Evolutionary conservation across 2,113 vertebrate genomes (phyloP), one percentile per base, ranked within the genome.

Genomic region (Zapornia atra): DNA sequence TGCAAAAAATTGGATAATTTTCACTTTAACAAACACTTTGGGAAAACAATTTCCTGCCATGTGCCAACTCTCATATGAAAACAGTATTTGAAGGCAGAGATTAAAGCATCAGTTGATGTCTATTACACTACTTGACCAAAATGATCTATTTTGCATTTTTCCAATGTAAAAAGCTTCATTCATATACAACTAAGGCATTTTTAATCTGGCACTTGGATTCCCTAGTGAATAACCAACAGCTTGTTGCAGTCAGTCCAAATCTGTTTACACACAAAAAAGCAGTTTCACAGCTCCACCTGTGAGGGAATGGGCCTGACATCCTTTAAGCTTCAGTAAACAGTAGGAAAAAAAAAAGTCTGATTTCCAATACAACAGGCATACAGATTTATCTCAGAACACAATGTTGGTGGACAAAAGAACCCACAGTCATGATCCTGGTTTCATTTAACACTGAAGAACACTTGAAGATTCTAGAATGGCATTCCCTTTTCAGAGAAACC

Each of bases 301-400:
- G 12, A 87, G 33, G 8, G 1, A 56, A 48, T 3, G 0, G 7
- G 3, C 4, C 64, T 12, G 7, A 29, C 4, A 57, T 26, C 3
- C 44, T 38, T 46, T 25, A n/a, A 54, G 7, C 13, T 57, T 65
- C 51, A 81, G 36, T 11, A 51, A 86, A 31, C 9, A 42, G 7
- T 38, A 9, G 3, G 16, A 57, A 22, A 71, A 82, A 15, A 46
- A 28, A 7, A 3, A 26, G 3, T 11, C 20, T 54, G 10, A 66
- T 71, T 73, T 57, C 8, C 26, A 38, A 50, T 3, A 1, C 7
- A 12, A 69, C 15, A 20, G 14, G 4, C 12, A 50, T 31, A 18
- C 3, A 50, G 8, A 7, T 11, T 0, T 21, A 18, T 16, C 20
- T 73, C 44, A 44, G 42, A 90, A 54, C 5, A 60, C 1, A 2